These are phyloP conservation scores for Cyprinodon diabolis DNA, from an alignment of 2,797 vertebrate genomes.

Conservation along the genomic window DNA sequence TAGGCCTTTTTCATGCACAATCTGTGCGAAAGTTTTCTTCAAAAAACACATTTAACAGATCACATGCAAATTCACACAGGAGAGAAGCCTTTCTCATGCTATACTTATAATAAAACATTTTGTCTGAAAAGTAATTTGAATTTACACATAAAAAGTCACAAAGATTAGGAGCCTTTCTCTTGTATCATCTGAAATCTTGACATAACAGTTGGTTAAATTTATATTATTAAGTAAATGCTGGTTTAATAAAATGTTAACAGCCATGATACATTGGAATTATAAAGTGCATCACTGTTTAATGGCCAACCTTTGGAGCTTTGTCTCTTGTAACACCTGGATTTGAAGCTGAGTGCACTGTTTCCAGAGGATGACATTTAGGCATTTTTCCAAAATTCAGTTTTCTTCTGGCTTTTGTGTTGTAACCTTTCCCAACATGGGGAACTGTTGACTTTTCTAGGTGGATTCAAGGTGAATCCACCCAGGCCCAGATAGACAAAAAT, in stretches of 20 bases:
- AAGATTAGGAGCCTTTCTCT: not conserved
- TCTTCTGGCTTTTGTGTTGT: not conserved
- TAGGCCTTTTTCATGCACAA: no score
- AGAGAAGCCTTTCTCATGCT: no score
- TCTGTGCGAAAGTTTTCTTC: no score
- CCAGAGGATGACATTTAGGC: not conserved
- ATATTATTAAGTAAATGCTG: no score
- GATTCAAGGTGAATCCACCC: not conserved
- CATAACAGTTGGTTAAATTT: no score
- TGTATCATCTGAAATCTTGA: slow-evolving; percentile 2
- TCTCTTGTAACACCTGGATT: not conserved
- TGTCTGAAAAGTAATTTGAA: slow-evolving; percentile 1
- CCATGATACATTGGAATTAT: no score
- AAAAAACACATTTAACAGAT: no score
- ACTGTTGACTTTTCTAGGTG: not conserved
- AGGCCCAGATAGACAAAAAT: not conserved
- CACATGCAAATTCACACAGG: no score
- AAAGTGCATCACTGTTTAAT: no score
- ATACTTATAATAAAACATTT: no score
- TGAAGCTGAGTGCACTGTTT: not conserved
- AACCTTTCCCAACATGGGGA: not conserved
- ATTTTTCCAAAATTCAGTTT: not conserved
- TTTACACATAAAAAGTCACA: slow-evolving; percentile 1
- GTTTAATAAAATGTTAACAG: no score
- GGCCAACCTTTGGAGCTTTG: not conserved